Conservation (phyloP, 2,797 vertebrate species). For the Staurois parvus region DNA sequence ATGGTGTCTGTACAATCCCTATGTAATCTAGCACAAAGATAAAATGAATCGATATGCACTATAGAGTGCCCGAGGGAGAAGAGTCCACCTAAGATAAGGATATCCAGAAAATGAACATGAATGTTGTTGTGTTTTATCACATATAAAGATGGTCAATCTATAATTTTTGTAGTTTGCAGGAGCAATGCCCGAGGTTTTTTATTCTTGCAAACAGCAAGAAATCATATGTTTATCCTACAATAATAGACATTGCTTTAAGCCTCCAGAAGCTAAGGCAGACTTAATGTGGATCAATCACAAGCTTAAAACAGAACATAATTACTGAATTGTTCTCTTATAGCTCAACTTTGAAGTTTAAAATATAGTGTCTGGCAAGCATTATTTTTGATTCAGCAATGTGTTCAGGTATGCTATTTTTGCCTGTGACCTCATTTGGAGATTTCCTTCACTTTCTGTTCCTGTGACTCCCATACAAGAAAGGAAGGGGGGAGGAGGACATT, state of each 20-base stretch:
- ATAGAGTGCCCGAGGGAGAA: constrained; percentile 22
- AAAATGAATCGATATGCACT: constrained; percentile 21
- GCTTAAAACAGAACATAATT: constrained; percentile 40
- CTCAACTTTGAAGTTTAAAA: constrained; percentile 4
- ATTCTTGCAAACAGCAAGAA: constrained; percentile 25
- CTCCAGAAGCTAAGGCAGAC: constrained; percentile 13
- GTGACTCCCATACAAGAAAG: too few species aligned
- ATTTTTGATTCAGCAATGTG: background rate
- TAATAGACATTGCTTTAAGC: constrained; percentile 28
- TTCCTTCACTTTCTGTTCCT: too few species aligned
- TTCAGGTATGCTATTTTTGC: background rate
- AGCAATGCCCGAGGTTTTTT: constrained; percentile 4
- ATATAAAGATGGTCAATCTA: constrained; percentile 22
- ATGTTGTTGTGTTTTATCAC: constrained; percentile 26
- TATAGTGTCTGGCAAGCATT: background rate
- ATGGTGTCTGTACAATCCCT: constrained; percentile 29
- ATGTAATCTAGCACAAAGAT: constrained; percentile 38
- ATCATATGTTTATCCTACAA: constrained; percentile 39
- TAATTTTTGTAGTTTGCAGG: background rate
- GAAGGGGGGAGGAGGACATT: too few species aligned
- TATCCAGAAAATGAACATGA: constrained; percentile 5
- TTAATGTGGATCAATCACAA: constrained; percentile 38
- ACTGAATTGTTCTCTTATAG: background rate
- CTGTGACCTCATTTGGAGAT: too few species aligned
- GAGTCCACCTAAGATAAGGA: constrained; percentile 29